Conservation (phyloP, 2,113 vertebrate genomes). For the Rhegmatorhina hoffmannsi region DNA sequence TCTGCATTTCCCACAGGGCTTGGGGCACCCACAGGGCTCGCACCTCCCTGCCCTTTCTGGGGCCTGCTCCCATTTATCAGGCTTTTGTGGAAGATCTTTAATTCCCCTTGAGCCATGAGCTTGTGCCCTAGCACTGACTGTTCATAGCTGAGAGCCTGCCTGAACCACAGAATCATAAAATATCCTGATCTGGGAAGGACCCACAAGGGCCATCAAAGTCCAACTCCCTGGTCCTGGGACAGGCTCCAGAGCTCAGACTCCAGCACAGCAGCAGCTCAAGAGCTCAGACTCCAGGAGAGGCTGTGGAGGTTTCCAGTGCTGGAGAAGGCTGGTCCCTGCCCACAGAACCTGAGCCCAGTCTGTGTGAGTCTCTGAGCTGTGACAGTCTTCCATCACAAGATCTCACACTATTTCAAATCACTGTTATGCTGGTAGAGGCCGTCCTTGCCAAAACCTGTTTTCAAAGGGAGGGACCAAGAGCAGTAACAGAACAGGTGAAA, state of each 20-base stretch:
- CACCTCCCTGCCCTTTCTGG: rapidly evolving
- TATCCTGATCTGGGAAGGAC: rapidly evolving
- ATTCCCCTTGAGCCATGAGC: rapidly evolving
- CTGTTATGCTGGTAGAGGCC: background rate
- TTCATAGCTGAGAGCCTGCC: background rate
- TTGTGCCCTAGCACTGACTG: no score
- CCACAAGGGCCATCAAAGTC: rapidly evolving
- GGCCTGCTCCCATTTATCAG: background rate
- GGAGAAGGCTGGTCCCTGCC: background rate
- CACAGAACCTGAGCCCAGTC: rapidly evolving
- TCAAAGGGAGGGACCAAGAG: background rate
- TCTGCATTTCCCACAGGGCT: background rate
- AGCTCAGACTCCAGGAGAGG: background rate
- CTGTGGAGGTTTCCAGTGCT: background rate
- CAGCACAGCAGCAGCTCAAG: background rate
- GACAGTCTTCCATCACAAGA: background rate
- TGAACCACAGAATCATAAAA: background rate
- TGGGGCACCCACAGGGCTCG: rapidly evolving
- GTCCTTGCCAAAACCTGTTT: background rate
- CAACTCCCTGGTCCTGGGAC: background rate
- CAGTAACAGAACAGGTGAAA: background rate
- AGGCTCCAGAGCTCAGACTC: background rate
- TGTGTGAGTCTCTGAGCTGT: no score
- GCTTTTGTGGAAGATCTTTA: background rate
- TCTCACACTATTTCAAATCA: background rate